phyloP scores from a whole-genome alignment of 2,888 invertebrate genomes.

The Synergus gifuensis region DNA sequence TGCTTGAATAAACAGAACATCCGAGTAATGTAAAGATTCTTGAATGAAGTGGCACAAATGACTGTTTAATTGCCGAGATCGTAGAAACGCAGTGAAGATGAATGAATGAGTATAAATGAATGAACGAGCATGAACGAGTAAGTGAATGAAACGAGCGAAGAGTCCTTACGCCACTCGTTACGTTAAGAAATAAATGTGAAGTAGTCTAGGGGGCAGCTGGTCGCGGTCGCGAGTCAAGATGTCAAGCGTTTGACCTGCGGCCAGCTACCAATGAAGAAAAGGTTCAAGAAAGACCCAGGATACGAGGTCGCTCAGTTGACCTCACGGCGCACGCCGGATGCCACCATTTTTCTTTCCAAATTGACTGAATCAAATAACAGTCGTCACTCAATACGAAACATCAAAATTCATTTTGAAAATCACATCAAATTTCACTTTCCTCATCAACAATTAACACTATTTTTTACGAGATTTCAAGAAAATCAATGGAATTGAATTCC shows the following conservation, averaged over 20 bases:
- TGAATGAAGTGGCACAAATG: constrained; percentile 52
- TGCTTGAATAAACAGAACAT: constrained; percentile 33
- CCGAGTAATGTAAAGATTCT: constrained; percentile 50
- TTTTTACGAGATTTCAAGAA: not conserved
- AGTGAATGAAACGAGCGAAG: constrained; percentile 48
- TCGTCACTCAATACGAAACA: not conserved
- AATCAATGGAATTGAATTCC: not conserved
- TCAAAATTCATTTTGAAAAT: not conserved
- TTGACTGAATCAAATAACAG: constrained; percentile 59
- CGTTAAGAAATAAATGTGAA: constrained; percentile 55
- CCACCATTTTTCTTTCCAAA: constrained; percentile 73
- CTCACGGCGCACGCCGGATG: constrained; percentile 76
- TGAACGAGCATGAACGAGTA: constrained; percentile 47
- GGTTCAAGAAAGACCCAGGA: constrained; percentile 72
- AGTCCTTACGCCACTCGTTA: constrained; percentile 34
- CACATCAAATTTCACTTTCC: not conserved
- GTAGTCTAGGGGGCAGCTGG: constrained; percentile 72
- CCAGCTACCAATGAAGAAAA: constrained; percentile 69
- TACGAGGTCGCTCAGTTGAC: constrained; percentile 76
- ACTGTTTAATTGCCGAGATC: constrained; percentile 56
- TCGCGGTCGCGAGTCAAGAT: constrained; percentile 72
- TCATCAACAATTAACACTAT: not conserved
- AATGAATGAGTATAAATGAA: constrained; percentile 48
- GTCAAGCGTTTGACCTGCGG: constrained; percentile 72
- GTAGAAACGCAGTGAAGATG: constrained; percentile 48